phyloP scores from a whole-genome alignment of 2,888 invertebrate species.

The Sturmia bella region DNA sequence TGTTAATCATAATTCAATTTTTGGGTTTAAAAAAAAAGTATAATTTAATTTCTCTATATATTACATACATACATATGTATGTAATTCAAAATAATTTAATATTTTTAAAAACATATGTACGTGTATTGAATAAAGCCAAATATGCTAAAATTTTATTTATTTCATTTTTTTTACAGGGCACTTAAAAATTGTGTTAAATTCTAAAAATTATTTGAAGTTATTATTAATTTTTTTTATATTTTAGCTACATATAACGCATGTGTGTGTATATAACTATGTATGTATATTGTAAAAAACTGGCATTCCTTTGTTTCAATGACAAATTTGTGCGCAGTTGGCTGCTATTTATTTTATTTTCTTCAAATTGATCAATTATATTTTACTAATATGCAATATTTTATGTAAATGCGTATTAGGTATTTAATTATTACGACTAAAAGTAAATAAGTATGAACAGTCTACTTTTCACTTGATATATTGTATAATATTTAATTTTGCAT shows the following conservation, averaged over 20 bases:
- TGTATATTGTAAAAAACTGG: constrained; percentile 59
- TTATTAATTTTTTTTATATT: constrained; percentile 51
- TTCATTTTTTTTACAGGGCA: constrained; percentile 65
- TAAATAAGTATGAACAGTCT: constrained; percentile 48
- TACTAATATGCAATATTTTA: constrained; percentile 25
- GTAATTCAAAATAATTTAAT: constrained; percentile 41
- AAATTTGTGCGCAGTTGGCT: constrained; percentile 56
- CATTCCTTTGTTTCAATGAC: constrained; percentile 41
- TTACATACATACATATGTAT: constrained; percentile 48
- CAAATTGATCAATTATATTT: constrained; percentile 29
- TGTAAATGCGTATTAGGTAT: constrained; percentile 15
- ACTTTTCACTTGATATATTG: constrained; percentile 49
- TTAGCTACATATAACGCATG: constrained; percentile 47
- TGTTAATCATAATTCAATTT: constrained; percentile 13
- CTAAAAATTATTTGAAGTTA: constrained; percentile 40
- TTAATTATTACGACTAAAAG: constrained; percentile 17
- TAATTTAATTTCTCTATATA: constrained; percentile 56
- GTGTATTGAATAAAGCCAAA: constrained; percentile 63
- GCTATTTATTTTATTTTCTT: constrained; percentile 25
- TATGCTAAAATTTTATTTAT: constrained; percentile 52
- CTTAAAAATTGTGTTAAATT: constrained; percentile 62
- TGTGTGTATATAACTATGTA: constrained; percentile 17
- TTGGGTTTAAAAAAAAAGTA: constrained; percentile 45
- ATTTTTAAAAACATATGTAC: constrained; percentile 59
- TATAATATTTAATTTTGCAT: constrained; percentile 35